These are phyloP conservation scores for Rhizomys pruinosus DNA, from an alignment of 2,113 vertebrate genomes.

Conservation along the genomic window DNA sequence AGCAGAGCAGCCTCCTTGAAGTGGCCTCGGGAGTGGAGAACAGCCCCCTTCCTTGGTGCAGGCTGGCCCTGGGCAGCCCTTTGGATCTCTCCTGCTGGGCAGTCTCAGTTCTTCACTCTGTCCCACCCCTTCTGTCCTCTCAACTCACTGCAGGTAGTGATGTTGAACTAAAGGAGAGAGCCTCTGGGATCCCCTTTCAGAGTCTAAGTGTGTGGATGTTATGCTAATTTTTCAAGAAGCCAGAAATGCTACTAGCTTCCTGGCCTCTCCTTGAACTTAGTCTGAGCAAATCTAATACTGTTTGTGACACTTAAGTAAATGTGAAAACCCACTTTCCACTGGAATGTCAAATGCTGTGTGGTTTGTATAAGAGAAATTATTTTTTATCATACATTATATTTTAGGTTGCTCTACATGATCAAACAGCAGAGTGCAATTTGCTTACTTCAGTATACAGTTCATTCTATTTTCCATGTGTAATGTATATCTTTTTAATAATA, in stretches of 20 bases:
- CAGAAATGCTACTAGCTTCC: not conserved
- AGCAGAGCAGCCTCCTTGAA: not conserved
- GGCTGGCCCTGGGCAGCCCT: not conserved
- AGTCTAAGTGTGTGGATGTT: not conserved
- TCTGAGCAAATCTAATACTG: not conserved
- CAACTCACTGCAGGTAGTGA: not conserved
- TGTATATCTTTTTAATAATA: not conserved
- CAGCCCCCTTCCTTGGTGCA: not conserved
- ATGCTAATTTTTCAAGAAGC: not conserved
- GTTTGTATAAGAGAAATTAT: not conserved
- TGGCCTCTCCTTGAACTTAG: not conserved
- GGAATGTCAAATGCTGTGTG: not conserved
- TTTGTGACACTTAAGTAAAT: not conserved
- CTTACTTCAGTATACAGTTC: not conserved
- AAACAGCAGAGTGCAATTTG: not conserved
- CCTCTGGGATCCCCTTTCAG: not conserved
- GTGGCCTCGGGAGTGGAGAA: not conserved
- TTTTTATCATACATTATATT: not conserved
- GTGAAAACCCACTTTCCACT: not conserved
- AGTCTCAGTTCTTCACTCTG: not conserved
- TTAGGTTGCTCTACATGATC: not conserved
- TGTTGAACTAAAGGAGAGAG: not conserved
- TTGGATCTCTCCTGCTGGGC: not conserved
- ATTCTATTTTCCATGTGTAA: constrained; percentile 18
- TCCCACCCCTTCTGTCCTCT: not conserved